Evolutionary conservation across 53 echinoderm and acorn worm species (phyloP).

Genomic region (Crossaster papposus): DNA sequence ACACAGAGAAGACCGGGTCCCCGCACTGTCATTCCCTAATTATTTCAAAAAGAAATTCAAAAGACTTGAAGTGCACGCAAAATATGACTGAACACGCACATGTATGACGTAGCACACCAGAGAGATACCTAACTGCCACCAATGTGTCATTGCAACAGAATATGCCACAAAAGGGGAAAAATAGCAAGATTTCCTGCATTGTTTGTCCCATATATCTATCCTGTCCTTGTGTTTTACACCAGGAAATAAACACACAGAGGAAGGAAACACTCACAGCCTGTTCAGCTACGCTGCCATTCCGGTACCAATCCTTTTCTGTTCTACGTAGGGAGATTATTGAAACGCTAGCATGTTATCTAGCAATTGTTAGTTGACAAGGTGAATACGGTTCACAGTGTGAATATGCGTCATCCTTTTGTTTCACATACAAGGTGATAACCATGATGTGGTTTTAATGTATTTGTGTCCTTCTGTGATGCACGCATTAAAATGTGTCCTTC

Average conservation of each 20-base stretch:
- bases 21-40: too few species aligned
- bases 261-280: conserved; percentile 36
- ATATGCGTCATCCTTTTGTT: neutral
- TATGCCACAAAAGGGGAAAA: neutral
- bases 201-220: neutral
- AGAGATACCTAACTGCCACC: neutral
- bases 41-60: too few species aligned
- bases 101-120: too few species aligned
- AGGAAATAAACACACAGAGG: conserved; percentile 51
- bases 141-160: neutral
- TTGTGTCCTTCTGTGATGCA: neutral
- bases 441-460: neutral
- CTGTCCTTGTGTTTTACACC: conserved; percentile 14
- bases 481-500: neutral
- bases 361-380: too few species aligned
- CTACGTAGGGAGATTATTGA: conserved; percentile 1
- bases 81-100: too few species aligned
- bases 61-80: too few species aligned
- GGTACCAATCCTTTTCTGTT: conserved; percentile 3
- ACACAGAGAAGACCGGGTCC: too few species aligned
- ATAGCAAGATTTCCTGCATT: neutral
- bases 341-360: neutral
- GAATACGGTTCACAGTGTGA: neutral
- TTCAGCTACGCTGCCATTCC: neutral
- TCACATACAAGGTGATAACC: neutral